phyloP scores from a whole-genome alignment of 2,888 invertebrate genomes.

The Gonocerus acuteangulatus region DNA sequence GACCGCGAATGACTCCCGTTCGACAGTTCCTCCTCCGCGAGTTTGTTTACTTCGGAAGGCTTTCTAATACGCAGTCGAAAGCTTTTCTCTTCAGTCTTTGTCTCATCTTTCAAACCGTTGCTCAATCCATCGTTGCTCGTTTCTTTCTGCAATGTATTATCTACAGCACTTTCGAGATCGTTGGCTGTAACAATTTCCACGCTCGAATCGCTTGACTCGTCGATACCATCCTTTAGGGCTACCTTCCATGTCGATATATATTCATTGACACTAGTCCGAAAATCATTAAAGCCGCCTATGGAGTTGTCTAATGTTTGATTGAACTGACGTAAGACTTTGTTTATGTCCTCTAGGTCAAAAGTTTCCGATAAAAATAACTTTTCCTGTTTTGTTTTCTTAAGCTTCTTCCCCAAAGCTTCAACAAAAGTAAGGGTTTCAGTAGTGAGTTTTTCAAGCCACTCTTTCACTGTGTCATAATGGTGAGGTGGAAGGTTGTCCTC shows the following conservation, averaged over 20 bases:
- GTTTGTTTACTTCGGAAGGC: slow-evolving; percentile 4
- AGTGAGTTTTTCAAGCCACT: slow-evolving; percentile 2
- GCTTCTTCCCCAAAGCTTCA: not conserved
- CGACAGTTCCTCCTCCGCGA: not conserved
- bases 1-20: not conserved
- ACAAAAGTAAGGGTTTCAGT: not conserved
- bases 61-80: not conserved
- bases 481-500: slow-evolving; percentile 1
- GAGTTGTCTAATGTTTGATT: not conserved
- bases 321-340: not conserved
- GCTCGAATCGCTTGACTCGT: slow-evolving; percentile 16
- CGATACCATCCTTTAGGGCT: not conserved
- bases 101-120: not conserved
- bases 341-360: not conserved
- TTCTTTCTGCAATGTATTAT: not conserved
- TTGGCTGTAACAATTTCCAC: not conserved
- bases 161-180: not conserved
- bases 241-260: slow-evolving; percentile 12
- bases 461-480: slow-evolving; percentile 7
- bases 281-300: not conserved
- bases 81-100: not conserved
- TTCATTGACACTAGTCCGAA: not conserved
- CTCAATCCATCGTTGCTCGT: not conserved
- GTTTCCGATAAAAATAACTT: not conserved
- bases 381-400: not conserved